Percentiles rank a stretch among this genome's conserved stretches.
These are phyloP conservation scores for Beris morrisii DNA, from an alignment of 2,888 invertebrate species.

Conservation along the genomic window DNA sequence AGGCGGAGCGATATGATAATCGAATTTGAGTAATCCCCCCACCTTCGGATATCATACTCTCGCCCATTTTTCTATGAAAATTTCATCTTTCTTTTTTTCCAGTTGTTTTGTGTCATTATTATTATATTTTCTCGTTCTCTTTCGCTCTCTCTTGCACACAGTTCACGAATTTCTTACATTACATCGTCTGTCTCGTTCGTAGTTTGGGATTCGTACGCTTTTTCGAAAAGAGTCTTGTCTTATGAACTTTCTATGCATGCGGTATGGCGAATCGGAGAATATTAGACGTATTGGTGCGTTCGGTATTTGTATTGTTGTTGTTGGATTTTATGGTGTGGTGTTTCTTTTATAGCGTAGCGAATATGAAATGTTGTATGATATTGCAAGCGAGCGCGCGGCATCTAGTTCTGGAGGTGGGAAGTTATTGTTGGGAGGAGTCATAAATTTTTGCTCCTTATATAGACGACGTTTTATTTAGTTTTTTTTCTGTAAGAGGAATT, in stretches of 20 bases:
- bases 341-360: constrained; percentile 31
- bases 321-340: constrained; percentile 24
- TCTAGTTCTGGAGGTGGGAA: constrained; percentile 12
- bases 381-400: constrained; percentile 25
- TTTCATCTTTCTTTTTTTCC: constrained; percentile 34
- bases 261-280: constrained; percentile 14
- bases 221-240: constrained; percentile 16
- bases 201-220: neutral
- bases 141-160: neutral
- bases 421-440: constrained; percentile 38
- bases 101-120: constrained; percentile 24
- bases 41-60: constrained; percentile 26
- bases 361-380: constrained; percentile 32
- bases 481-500: neutral
- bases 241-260: constrained; percentile 27
- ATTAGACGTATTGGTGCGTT: constrained; percentile 18
- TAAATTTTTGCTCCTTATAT: constrained; percentile 38
- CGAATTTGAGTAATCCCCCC: constrained; percentile 33
- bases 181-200: neutral
- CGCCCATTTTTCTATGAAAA: constrained; percentile 33
- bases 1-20: constrained; percentile 46
- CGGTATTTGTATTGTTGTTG: constrained; percentile 15
- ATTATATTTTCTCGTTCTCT: constrained; percentile 17
- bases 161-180: constrained; percentile 1
- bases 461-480: constrained; percentile 19